Conservation (phyloP, 2,888 invertebrate species). For the Leucophora obtusa region DNA sequence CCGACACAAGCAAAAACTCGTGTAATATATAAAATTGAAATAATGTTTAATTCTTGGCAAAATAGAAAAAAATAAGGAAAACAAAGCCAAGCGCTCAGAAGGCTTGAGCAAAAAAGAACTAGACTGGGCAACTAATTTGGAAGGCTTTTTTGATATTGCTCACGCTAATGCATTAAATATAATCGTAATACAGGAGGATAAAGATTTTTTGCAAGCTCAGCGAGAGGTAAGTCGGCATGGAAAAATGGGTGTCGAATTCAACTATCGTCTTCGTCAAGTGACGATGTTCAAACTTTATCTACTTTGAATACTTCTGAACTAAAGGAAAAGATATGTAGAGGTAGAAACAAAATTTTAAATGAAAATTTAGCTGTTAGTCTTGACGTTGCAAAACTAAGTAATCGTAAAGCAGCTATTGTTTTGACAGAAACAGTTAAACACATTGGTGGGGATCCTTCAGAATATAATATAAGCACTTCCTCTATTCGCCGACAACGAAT, state of each 20-base stretch:
- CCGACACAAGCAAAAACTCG: slow-evolving; percentile 1
- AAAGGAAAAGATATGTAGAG: too few species aligned
- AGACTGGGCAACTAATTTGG: neutral
- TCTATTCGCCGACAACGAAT: too few species aligned
- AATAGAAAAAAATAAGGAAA: slow-evolving; percentile 10
- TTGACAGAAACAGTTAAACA: too few species aligned
- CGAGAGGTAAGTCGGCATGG: neutral
- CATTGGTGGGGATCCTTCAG: too few species aligned
- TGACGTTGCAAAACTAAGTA: too few species aligned
- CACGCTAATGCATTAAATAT: slow-evolving; percentile 7
- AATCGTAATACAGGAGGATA: slow-evolving; percentile 11
- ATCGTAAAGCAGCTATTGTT: too few species aligned
- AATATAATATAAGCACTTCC: too few species aligned
- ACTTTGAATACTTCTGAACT: too few species aligned
- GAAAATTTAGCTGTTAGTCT: too few species aligned
- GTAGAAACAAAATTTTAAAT: too few species aligned
- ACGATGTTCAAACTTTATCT: too few species aligned
- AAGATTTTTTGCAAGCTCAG: slow-evolving; percentile 8
- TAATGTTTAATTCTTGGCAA: slow-evolving; percentile 5
- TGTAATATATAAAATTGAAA: slow-evolving; percentile 8
- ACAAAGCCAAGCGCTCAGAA: slow-evolving; percentile 12
- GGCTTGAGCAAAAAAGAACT: slow-evolving; percentile 8
- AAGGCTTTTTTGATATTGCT: neutral
- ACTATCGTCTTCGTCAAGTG: too few species aligned
- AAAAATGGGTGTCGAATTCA: slow-evolving; percentile 14